Percentiles rank a stretch among this genome's conserved stretches.
Conservation (phyloP, 2,888 invertebrate species). For the Prenolepis imparis region DNA sequence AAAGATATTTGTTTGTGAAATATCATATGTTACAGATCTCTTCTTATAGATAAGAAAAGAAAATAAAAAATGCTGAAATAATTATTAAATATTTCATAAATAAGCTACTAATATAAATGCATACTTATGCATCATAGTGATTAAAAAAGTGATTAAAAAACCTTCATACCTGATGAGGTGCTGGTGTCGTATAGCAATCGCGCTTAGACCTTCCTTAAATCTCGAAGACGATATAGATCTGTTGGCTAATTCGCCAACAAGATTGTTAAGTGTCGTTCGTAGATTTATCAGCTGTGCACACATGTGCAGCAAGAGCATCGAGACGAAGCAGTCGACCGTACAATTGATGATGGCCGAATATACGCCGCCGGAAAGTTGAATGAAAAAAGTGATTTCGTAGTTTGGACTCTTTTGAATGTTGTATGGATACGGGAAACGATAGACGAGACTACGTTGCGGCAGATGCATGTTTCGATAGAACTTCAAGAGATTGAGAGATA, state of each 20-base stretch:
- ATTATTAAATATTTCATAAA: constrained; percentile 73
- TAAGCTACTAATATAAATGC: constrained; percentile 61
- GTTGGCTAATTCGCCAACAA: constrained; percentile 28
- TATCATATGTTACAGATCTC: neutral
- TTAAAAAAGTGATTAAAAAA: neutral
- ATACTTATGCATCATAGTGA: neutral
- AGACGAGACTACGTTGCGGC: neutral
- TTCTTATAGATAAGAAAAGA: neutral
- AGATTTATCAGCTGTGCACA: constrained; percentile 68
- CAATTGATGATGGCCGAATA: constrained; percentile 58
- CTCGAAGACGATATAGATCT: neutral
- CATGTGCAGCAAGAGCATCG: constrained; percentile 69
- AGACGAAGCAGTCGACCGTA: constrained; percentile 67
- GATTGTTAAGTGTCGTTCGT: constrained; percentile 13
- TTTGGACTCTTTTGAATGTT: neutral
- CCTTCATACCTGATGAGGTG: constrained; percentile 58
- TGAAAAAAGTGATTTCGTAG: constrained; percentile 15
- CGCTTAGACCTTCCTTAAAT: constrained; percentile 48
- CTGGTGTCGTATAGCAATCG: constrained; percentile 67
- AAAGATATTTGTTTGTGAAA: neutral
- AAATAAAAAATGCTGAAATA: constrained; percentile 22
- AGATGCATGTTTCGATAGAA: neutral
- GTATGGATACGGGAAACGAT: neutral
- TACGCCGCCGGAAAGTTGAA: neutral
- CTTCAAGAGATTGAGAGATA: neutral